Conservation (phyloP, 2,888 invertebrate genomes). For the Orthosia incerta region DNA sequence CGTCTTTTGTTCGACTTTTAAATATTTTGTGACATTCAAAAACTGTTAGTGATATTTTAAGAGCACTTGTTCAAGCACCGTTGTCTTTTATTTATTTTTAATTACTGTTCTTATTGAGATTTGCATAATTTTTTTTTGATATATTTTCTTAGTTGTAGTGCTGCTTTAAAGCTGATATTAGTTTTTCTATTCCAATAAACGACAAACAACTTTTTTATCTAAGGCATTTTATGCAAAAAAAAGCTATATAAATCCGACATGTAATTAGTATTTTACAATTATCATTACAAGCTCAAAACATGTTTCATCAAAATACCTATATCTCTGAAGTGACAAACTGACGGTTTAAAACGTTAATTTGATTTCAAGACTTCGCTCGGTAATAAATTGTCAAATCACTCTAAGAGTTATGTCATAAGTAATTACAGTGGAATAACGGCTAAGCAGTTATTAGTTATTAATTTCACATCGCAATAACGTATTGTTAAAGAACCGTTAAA, state of each 20-base stretch:
- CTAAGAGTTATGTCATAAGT: slow-evolving; percentile 55
- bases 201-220: slow-evolving; percentile 6
- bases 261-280: background rate
- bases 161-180: background rate
- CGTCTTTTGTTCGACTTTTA: slow-evolving; percentile 55
- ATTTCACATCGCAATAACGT: slow-evolving; percentile 59
- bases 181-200: background rate
- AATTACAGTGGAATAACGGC: slow-evolving; percentile 55
- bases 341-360: slow-evolving; percentile 23
- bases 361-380: slow-evolving; percentile 1
- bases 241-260: background rate
- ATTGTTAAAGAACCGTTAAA: too few species aligned
- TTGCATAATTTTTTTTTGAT: background rate
- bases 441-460: slow-evolving; percentile 56
- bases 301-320: slow-evolving; percentile 4
- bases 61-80: slow-evolving; percentile 37
- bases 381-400: slow-evolving; percentile 59
- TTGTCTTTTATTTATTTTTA: background rate
- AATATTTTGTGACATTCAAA: slow-evolving; percentile 55
- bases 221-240: background rate
- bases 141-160: background rate
- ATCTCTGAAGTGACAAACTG: slow-evolving; percentile 5
- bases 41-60: slow-evolving; percentile 12
- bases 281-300: background rate
- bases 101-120: background rate